Base-by-base conservation (phyloP, 2,888 invertebrate species). In the Globia sparganii region DNA sequence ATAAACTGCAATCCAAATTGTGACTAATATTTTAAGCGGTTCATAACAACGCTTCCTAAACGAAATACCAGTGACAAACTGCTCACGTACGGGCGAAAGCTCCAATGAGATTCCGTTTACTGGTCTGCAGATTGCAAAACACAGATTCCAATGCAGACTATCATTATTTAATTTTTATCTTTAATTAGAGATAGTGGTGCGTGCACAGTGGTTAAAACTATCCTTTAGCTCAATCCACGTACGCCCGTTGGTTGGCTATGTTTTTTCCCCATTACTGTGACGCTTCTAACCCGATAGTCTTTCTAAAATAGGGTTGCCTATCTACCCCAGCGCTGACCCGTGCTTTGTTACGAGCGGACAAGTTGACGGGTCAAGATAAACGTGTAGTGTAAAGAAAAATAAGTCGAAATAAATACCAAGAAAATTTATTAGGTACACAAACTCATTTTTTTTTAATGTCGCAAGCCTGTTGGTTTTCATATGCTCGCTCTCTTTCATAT, bases 381-480 rank as follows among this genome's bases (percentile, higher is more conserved):
- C 65, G 11, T 25, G 15, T 25, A 15, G 25, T 53, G 25, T 65
- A 25, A 28, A 56, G 18, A 25, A 31, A 72, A 80, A 56, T 58
- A 65, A 83, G n/a, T 43, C 40, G 5, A 58, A n/a, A 64, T 79
- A 82, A 53, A 77, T 68, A 79, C n/a, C 34, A 77, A 65, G 62
- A 77, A 76, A 58, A 59, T 80, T 43, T 77, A 83, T 82, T 82
- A 34, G 40, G 13, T 64, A 34, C 15, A n/a, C 13, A 1, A 40
- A 67, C 18, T 56, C 0, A 18, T 40, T 49, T 76, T 61, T 61
- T n/a, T 40, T 5, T 3, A 37, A 21, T 21, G n/a, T 28, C 4
- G 15, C 34, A 64, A 8, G 31, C 13, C 5, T 59, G n/a, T 31
- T 76, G 46, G 25, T 58, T 34, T 81, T 67, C 53, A 43, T 58